phyloP scores from a whole-genome alignment of 2,113 vertebrate species.

The Phoxinus phoxinus region DNA sequence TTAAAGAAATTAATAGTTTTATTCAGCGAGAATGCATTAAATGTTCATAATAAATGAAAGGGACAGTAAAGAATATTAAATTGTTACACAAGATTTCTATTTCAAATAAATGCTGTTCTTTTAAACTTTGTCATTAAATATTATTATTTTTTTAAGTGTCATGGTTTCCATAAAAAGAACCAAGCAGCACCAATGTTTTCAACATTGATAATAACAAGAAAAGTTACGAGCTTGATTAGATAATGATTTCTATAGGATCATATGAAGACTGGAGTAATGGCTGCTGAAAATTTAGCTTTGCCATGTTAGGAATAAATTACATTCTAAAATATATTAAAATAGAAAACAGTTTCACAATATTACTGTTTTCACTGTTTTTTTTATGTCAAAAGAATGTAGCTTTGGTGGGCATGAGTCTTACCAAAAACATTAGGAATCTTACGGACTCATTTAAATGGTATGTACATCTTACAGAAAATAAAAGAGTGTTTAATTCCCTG shows the following conservation, averaged over 20 bases:
- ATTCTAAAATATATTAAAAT: background rate
- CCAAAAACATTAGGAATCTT: background rate
- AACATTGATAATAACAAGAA: background rate
- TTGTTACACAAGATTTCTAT: too few species aligned
- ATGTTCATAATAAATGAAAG: background rate
- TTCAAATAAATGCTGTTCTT: too few species aligned
- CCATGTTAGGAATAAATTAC: too few species aligned
- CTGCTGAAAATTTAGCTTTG: background rate
- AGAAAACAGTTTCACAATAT: background rate
- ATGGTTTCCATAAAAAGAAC: background rate
- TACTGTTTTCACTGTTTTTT: background rate
- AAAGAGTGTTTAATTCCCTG: background rate
- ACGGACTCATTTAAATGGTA: background rate
- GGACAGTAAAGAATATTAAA: too few species aligned
- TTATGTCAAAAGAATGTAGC: background rate
- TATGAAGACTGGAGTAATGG: background rate
- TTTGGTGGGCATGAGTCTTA: background rate
- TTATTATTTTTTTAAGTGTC: too few species aligned
- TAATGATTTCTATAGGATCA: background rate
- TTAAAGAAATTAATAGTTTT: background rate
- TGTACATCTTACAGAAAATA: background rate
- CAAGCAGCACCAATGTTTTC: background rate
- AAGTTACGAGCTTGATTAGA: too few species aligned
- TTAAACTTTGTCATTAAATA: background rate
- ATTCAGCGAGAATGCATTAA: background rate